These are phyloP conservation scores for Pachycephus smyrnensis DNA, from an alignment of 2,888 invertebrate genomes.

Conservation along the genomic window DNA sequence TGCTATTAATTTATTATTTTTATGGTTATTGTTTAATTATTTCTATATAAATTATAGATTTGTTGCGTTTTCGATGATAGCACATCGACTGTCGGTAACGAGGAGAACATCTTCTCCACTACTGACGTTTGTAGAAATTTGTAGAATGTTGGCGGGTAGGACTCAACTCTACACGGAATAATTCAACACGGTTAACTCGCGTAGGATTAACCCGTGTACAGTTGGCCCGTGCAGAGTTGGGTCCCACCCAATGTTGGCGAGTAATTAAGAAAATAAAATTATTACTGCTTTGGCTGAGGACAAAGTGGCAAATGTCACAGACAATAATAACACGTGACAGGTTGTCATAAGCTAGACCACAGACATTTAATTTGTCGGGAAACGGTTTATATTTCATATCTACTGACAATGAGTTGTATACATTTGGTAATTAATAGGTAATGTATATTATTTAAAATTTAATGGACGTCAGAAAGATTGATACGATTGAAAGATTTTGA, in stretches of 20 bases:
- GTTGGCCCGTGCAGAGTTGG: too few relatives aligned
- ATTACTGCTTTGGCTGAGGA: background rate
- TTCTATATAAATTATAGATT: background rate
- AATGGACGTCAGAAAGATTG: background rate
- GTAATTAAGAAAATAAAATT: background rate
- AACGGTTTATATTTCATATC: background rate
- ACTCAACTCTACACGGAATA: too few relatives aligned
- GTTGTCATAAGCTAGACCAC: too few relatives aligned
- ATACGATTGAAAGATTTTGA: background rate
- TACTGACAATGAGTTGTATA: background rate
- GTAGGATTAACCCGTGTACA: too few relatives aligned
- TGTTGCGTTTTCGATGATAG: background rate
- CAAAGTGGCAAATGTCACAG: background rate
- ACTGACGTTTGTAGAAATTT: background rate
- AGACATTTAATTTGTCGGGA: too few relatives aligned
- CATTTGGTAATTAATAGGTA: background rate
- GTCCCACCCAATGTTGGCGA: background rate
- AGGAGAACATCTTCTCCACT: background rate
- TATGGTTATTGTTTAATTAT: background rate
- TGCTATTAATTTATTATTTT: background rate
- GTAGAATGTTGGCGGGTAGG: background rate
- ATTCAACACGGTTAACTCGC: too few relatives aligned
- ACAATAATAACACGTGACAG: background rate
- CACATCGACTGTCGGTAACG: background rate
- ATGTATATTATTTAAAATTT: background rate